Base-by-base conservation (phyloP, 1,140 invertebrate species). In the Phortica variegata region DNA sequence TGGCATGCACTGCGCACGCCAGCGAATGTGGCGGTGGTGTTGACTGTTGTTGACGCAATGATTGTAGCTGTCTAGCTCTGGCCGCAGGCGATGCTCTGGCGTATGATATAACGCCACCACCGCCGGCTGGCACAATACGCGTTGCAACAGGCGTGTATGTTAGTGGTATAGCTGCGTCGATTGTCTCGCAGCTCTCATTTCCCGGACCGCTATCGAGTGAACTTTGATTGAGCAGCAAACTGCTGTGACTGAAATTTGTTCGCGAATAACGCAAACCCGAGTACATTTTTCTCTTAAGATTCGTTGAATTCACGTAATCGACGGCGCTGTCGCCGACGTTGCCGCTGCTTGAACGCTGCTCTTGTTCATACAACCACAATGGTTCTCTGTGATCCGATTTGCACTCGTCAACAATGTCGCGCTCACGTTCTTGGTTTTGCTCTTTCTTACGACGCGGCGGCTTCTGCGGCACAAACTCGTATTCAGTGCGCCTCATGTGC, bases 161-260 rank as follows among this genome's bases (percentile, higher is more conserved):
- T 34, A 34, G 32, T 34, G 32, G 32, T 15, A 34, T n/a, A 34
- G 8, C 17, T 16, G 17, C 16, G 12, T 68, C 63, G 21, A 68
- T 39, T 12, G 63, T 68, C 58, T 69, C 65, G 49, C 58, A 61
- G 65, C 65, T 69, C 46, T 68, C 65, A 5, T 66, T 69, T 3
- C 65, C 16, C 13, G 29, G 31, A 40, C 55, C 58, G 58, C 47
- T 45, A 36, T 73, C 69, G 34, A 66, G 69, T 10, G 62, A 56
- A 49, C 51, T 63, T 39, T 73, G 65, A 43, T 53, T 66, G 32
- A 73, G 45, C 49, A 73, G 49, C 36, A 73, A 56, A 44, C 56
- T 73, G 58, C 61, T 73, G 42, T 73, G 69, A 42, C 69, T 73
- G 49, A 73, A 50, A 54, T 73, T 69, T 48, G 61, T 60, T 43